These are phyloP conservation scores for Neoscelio sp. DNA, from an alignment of 2,888 invertebrate species.

Conservation along the genomic window DNA sequence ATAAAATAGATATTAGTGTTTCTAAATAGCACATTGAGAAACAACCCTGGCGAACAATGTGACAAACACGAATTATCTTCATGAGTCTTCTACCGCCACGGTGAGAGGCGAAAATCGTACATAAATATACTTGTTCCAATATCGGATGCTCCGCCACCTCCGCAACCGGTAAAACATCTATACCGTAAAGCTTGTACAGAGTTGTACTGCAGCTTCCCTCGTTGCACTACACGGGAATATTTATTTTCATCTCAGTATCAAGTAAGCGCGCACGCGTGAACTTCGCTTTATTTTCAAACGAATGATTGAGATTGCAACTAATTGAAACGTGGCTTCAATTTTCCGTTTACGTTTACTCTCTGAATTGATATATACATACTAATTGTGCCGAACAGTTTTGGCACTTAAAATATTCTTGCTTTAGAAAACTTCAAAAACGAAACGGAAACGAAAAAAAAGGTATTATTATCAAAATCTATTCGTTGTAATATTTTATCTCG, in stretches of 20 bases:
- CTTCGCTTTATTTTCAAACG: constrained; percentile 36
- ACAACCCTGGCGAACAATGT: background rate
- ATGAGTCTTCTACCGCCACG: constrained; percentile 16
- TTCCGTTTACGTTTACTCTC: constrained; percentile 11
- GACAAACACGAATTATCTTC: constrained; percentile 30
- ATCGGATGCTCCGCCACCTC: constrained; percentile 67
- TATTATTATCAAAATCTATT: too few relatives aligned
- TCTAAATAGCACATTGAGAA: background rate
- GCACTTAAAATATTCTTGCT: background rate
- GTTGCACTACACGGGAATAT: constrained; percentile 22
- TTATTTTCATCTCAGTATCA: constrained; percentile 45
- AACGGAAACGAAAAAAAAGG: too few relatives aligned
- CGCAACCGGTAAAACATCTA: constrained; percentile 50
- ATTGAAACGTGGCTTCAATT: constrained; percentile 26
- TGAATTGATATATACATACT: constrained; percentile 31
- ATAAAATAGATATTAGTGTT: background rate
- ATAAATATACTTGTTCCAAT: constrained; percentile 70
- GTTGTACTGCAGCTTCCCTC: constrained; percentile 67
- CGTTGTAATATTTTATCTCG: too few relatives aligned
- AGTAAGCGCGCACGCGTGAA: constrained; percentile 23
- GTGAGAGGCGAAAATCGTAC: constrained; percentile 61
- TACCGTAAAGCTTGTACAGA: constrained; percentile 68
- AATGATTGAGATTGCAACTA: constrained; percentile 38
- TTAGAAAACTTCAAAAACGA: constrained; percentile 2
- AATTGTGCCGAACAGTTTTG: constrained; percentile 4